Evolutionary conservation across 2,113 vertebrate species (phyloP).

Genomic region (Bucco capensis): DNA sequence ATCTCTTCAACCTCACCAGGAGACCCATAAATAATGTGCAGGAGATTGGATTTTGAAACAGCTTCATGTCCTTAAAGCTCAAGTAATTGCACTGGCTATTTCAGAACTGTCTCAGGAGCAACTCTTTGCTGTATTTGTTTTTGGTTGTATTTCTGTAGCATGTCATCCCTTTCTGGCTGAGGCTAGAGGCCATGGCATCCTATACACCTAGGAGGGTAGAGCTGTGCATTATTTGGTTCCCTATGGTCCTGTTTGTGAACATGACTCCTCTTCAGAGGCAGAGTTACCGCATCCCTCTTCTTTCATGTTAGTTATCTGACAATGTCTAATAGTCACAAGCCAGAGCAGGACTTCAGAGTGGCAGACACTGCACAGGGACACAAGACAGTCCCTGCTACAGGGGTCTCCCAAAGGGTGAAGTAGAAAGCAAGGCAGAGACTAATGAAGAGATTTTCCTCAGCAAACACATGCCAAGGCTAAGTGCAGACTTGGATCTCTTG

Average conservation of each 20-base stretch:
- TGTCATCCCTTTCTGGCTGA: background rate
- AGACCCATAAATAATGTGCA: background rate
- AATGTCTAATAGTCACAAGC: background rate
- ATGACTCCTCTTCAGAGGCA: background rate
- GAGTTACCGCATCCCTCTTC: background rate
- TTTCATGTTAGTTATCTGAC: background rate
- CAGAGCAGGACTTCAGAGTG: background rate
- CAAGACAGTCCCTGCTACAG: background rate
- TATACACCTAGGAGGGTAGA: background rate
- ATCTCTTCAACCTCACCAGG: background rate
- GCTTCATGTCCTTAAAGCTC: background rate
- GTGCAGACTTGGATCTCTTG: background rate
- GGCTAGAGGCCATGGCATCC: background rate
- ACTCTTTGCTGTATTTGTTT: background rate
- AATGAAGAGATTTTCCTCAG: background rate
- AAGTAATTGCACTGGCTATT: background rate
- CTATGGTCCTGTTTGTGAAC: background rate
- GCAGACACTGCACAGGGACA: background rate
- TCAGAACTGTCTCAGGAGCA: background rate
- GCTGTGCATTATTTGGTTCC: background rate
- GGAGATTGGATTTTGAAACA: background rate
- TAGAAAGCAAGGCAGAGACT: background rate
- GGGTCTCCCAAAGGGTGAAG: background rate
- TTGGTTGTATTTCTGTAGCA: fast-evolving
- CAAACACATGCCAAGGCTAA: background rate